phyloP scores from a whole-genome alignment of 2,797 vertebrate genomes.

The Schizothorax lantsangensis region DNA sequence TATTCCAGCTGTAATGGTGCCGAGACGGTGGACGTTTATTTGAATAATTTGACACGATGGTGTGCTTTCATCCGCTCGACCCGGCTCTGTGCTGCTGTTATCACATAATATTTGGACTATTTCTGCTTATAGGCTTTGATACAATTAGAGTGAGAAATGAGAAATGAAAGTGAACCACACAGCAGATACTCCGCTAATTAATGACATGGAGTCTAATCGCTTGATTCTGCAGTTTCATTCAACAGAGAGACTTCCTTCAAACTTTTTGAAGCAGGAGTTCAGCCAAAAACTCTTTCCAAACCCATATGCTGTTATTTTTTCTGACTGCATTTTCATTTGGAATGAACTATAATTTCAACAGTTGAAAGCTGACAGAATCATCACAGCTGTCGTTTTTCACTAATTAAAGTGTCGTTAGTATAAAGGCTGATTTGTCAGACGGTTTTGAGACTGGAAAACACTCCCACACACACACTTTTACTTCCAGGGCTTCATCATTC shows the following conservation, averaged over 20 bases:
- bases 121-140: constrained; percentile 5
- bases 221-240: neutral
- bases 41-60: neutral
- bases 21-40: neutral
- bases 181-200: constrained; percentile 2
- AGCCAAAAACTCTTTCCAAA: neutral
- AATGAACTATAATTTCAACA: neutral
- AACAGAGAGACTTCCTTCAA: neutral
- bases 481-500: neutral
- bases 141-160: constrained; percentile 4
- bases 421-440: neutral
- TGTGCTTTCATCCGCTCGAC: neutral
- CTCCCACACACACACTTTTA: neutral
- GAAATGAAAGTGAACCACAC: neutral
- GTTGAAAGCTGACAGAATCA: neutral
- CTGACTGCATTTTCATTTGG: neutral
- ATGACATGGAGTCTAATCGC: neutral
- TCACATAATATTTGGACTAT: constrained; percentile 2
- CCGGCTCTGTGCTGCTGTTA: neutral
- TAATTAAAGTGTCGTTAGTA: constrained; percentile 6
- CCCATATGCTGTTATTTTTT: neutral
- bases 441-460: neutral
- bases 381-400: neutral
- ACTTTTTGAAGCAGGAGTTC: neutral
- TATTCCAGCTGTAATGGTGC: constrained; percentile 14